phyloP scores from a whole-genome alignment of 2,113 vertebrate genomes.

The Tychaedon coryphoeus region DNA sequence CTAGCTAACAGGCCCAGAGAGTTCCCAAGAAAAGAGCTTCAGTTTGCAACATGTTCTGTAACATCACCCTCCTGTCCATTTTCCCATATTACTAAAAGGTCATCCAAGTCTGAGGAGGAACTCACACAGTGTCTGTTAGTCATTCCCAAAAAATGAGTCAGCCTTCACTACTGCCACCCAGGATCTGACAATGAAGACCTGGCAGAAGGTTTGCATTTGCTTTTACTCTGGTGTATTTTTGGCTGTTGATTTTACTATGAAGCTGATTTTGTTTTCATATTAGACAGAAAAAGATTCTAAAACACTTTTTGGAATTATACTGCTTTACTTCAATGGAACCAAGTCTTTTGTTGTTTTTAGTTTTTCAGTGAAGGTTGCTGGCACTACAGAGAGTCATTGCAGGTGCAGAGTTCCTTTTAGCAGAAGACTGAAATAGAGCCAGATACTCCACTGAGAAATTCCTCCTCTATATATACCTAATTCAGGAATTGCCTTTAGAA shows the following conservation, averaged over 20 bases:
- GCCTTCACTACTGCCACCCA: background rate
- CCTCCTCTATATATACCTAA: background rate
- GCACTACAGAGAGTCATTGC: background rate
- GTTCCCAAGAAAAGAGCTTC: background rate
- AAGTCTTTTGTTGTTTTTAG: background rate
- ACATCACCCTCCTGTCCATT: background rate
- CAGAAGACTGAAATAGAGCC: background rate
- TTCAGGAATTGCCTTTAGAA: background rate
- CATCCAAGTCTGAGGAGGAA: background rate
- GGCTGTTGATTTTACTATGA: background rate
- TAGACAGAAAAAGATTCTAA: background rate
- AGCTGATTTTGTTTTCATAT: background rate
- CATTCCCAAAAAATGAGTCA: background rate
- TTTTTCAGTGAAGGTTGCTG: background rate
- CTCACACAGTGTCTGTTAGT: background rate
- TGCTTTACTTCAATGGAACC: background rate
- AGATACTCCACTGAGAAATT: background rate
- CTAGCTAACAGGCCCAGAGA: background rate
- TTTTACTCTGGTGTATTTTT: background rate
- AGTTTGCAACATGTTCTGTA: background rate
- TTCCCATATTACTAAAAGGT: background rate
- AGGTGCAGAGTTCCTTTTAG: background rate
- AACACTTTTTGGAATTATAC: background rate
- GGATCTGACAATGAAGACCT: background rate
- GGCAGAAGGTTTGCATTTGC: background rate